Evolutionary conservation across 2,113 vertebrate species (phyloP).

Genomic region (Rhombomys opimus): DNA sequence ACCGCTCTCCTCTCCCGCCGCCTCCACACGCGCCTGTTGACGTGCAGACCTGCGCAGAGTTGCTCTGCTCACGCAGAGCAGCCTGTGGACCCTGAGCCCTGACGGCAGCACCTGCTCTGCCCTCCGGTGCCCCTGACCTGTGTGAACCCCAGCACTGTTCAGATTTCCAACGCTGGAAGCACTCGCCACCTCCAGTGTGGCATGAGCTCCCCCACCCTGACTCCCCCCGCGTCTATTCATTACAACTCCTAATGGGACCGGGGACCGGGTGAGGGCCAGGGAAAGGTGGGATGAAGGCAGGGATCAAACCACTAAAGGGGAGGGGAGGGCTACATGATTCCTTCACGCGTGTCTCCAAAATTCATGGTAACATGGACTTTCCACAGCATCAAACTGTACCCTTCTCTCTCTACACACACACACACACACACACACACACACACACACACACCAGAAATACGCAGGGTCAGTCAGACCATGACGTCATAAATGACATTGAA

Average conservation of each 20-base stretch:
- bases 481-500: constrained; percentile 26
- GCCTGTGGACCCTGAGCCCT: neutral
- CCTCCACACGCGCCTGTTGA: constrained; percentile 37
- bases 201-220: neutral
- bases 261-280: neutral
- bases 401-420: neutral
- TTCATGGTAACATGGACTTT: neutral
- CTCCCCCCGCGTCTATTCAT: neutral
- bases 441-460: neutral
- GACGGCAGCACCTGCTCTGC: neutral
- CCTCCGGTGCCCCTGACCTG: neutral
- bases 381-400: neutral
- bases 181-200: neutral
- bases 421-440: neutral
- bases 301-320: neutral
- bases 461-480: neutral
- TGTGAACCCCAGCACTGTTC: neutral
- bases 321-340: neutral
- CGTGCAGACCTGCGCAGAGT: neutral
- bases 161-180: neutral
- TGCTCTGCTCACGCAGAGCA: neutral
- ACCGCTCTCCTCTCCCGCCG: neutral
- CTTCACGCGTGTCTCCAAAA: neutral
- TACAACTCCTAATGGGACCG: neutral
- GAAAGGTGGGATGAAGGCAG: neutral